A percentile compares a stretch with the other conserved stretches of the same genome.
Evolutionary conservation across 2,888 invertebrate genomes (phyloP).

Genomic region (Cataglyphis albicans): DNA sequence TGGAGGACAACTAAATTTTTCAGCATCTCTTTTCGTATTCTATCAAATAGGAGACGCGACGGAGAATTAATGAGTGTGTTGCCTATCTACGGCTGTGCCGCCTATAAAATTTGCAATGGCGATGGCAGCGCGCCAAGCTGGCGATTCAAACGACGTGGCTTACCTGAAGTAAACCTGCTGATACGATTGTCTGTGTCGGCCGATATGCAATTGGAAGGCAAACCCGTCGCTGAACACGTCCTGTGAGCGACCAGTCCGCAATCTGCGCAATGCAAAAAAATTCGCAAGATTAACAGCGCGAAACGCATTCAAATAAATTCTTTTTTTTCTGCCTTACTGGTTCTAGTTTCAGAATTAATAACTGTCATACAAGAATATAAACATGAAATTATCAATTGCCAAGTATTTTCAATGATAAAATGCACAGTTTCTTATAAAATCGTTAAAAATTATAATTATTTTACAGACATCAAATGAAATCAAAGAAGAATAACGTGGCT

Average conservation of each 20-base stretch:
- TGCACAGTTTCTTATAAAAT: not conserved
- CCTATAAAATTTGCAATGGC: conserved; percentile 42
- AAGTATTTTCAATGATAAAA: conserved; percentile 3
- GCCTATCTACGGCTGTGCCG: conserved; percentile 19
- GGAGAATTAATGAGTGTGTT: conserved; percentile 61
- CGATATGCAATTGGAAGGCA: conserved; percentile 87
- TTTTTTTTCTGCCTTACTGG: not conserved
- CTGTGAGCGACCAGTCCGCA: conserved; percentile 91
- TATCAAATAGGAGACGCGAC: conserved; percentile 58
- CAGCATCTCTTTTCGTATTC: conserved; percentile 67
- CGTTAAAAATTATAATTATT: not conserved
- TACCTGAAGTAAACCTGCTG: conserved; percentile 83
- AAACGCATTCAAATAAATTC: conserved; percentile 4
- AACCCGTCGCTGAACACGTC: conserved; percentile 89
- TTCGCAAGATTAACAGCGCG: conserved; percentile 26
- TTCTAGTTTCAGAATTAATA: conserved; percentile 6
- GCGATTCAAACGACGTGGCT: conserved; percentile 55
- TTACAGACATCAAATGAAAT: not conserved
- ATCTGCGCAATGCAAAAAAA: conserved; percentile 84
- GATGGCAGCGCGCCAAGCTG: not conserved
- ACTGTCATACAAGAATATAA: conserved; percentile 22
- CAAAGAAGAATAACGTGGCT: not conserved
- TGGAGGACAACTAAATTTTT: conserved; percentile 70
- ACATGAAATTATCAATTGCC: conserved; percentile 2
- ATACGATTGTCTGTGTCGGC: conserved; percentile 80